Percentiles rank a stretch among this genome's conserved stretches.
phyloP scores from a whole-genome alignment of 2,888 invertebrate genomes.

The Conomelus anceps region DNA sequence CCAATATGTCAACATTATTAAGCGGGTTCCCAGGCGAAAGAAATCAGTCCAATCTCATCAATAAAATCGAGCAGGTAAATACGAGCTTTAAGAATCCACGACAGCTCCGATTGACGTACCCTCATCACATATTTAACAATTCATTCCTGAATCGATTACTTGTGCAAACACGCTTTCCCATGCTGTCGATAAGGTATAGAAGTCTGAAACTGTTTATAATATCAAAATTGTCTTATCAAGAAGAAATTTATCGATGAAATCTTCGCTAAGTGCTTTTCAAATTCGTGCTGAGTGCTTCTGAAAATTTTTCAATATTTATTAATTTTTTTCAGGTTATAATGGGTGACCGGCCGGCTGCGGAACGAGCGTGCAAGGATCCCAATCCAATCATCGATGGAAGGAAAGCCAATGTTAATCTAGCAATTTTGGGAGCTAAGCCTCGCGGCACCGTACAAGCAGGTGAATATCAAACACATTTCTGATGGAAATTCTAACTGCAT shows the following conservation, averaged over 20 bases:
- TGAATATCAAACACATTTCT: constrained; percentile 43
- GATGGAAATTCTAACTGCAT: background rate
- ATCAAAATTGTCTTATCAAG: background rate
- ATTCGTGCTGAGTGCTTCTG: background rate
- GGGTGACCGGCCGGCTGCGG: constrained; percentile 90
- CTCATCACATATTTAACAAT: background rate
- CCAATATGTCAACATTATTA: background rate
- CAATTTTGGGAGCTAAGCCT: constrained; percentile 95
- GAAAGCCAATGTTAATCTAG: constrained; percentile 96
- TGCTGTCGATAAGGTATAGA: background rate
- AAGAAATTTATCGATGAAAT: background rate
- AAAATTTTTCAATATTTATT: background rate
- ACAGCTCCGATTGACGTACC: background rate
- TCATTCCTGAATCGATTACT: background rate
- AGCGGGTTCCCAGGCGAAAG: background rate
- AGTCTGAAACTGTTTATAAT: background rate
- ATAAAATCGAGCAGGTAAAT: background rate
- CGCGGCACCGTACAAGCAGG: constrained; percentile 78
- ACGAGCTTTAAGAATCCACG: background rate
- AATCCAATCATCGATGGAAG: constrained; percentile 98
- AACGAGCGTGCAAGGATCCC: constrained; percentile 94
- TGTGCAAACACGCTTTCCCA: background rate
- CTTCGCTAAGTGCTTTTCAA: background rate
- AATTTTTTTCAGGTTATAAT: constrained; percentile 81
- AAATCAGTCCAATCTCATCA: background rate